Percentiles rank a stretch among this genome's conserved stretches.
These are phyloP conservation scores for Dromas ardeola DNA, from an alignment of 2,113 vertebrate species.

Conservation along the genomic window DNA sequence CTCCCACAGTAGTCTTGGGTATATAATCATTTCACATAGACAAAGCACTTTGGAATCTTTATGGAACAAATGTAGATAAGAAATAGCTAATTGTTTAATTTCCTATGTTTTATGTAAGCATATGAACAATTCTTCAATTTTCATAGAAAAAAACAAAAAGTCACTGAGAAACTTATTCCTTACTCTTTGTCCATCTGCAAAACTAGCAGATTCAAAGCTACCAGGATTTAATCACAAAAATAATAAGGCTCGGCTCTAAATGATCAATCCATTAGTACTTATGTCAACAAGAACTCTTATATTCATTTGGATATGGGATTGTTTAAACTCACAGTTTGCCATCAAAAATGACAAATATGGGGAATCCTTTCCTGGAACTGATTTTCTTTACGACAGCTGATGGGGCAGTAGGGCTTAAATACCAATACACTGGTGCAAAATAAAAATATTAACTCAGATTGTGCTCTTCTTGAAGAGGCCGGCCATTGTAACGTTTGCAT, in stretches of 20 bases:
- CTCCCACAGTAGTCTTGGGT: neutral
- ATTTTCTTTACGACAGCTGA: neutral
- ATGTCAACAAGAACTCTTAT: neutral
- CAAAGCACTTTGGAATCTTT: neutral
- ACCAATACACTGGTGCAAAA: neutral
- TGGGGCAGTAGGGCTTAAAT: rapidly evolving
- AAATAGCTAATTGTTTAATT: neutral
- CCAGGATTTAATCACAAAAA: neutral
- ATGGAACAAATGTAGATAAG: neutral
- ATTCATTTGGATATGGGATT: neutral
- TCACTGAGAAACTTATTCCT: neutral
- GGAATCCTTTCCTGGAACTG: neutral
- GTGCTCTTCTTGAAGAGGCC: neutral
- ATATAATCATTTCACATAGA: neutral
- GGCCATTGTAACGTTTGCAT: neutral
- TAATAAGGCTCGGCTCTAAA: neutral
- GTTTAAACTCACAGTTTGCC: neutral
- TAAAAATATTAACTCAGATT: neutral
- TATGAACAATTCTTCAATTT: neutral
- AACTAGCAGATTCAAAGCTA: neutral
- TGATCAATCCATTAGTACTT: neutral
- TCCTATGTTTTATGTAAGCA: neutral
- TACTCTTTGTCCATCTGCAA: neutral
- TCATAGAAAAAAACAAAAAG: neutral
- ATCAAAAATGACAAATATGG: neutral